Evolutionary conservation across 2,113 vertebrate genomes (phyloP).

Genomic region (Plestiodon gilberti): DNA sequence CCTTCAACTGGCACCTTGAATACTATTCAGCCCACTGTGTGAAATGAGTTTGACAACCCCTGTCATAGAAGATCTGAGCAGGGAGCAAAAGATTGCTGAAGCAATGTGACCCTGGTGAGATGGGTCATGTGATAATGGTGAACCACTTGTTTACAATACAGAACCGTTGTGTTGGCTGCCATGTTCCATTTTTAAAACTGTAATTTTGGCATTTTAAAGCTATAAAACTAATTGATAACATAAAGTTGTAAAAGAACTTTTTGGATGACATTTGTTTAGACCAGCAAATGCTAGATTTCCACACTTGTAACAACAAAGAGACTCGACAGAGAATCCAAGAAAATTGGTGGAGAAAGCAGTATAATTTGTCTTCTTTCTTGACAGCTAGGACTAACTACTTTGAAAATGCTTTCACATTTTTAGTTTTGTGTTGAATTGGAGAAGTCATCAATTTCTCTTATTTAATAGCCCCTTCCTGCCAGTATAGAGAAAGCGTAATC

Average conservation of each 20-base stretch:
- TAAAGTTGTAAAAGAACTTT: neutral
- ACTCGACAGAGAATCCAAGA: neutral
- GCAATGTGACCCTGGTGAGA: too few relatives aligned
- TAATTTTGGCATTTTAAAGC: neutral
- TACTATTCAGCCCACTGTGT: too few relatives aligned
- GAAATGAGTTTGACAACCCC: too few relatives aligned
- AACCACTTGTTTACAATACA: neutral
- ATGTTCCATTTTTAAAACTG: neutral
- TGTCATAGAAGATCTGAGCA: too few relatives aligned
- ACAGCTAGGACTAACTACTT: constrained; percentile 1
- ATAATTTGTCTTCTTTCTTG: constrained; percentile 6
- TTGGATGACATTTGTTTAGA: neutral
- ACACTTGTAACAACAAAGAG: neutral
- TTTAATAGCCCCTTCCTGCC: neutral
- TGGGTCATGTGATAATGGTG: too few relatives aligned
- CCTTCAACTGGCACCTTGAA: too few relatives aligned
- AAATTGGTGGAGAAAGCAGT: neutral
- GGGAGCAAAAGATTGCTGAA: neutral
- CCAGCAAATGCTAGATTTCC: neutral
- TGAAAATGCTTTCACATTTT: constrained; percentile 15
- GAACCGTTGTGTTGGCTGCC: neutral
- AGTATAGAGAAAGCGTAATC: neutral
- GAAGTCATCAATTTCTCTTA: neutral
- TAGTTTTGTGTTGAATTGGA: neutral
- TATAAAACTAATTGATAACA: neutral